Conservation (phyloP, 2,888 invertebrate species). For the Perdita meconis region DNA sequence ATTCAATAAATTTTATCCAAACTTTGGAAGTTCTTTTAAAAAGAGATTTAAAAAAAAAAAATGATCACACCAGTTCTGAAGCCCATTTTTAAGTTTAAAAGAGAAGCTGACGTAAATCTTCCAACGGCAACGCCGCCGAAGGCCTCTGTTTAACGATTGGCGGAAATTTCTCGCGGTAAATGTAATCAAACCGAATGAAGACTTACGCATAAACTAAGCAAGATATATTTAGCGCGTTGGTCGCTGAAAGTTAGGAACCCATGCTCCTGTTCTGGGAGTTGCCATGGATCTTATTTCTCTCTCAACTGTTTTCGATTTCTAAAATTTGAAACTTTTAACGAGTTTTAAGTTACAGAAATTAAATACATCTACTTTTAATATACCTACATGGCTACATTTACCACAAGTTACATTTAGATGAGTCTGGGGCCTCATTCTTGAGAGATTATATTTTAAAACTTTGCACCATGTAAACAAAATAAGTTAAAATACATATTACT, state of each 20-base stretch:
- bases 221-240: slow-evolving; percentile 48
- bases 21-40: background rate
- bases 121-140: background rate
- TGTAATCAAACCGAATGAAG: slow-evolving; percentile 50
- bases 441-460: too few species aligned
- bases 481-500: too few species aligned
- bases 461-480: too few species aligned
- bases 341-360: too few species aligned
- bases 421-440: too few species aligned
- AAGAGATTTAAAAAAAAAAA: background rate
- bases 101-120: background rate
- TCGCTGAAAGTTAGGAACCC: slow-evolving; percentile 19
- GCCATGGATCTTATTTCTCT: too few species aligned
- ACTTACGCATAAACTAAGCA: slow-evolving; percentile 48
- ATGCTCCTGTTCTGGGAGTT: background rate
- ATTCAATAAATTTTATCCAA: background rate
- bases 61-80: background rate
- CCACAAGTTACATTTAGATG: too few species aligned
- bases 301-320: too few species aligned
- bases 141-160: slow-evolving; percentile 29
- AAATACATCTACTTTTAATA: too few species aligned
- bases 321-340: too few species aligned
- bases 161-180: slow-evolving; percentile 40
- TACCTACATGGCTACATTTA: too few species aligned
- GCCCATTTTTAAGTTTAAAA: background rate